Evolutionary conservation across 2,113 vertebrate genomes (phyloP).

Genomic region (Ailuropoda melanoleuca): DNA sequence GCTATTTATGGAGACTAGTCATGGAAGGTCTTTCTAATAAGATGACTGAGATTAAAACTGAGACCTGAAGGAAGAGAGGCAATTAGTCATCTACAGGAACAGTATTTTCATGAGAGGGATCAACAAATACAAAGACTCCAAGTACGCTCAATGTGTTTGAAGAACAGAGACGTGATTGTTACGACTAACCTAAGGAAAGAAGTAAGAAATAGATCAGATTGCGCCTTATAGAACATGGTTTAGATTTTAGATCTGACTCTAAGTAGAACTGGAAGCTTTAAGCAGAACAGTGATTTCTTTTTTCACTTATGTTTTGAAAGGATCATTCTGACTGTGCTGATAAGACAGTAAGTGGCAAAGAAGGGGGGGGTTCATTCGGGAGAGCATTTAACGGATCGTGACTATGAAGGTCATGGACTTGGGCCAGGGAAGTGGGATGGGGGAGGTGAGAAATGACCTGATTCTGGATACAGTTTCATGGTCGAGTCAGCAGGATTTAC

Average conservation of each 20-base stretch:
- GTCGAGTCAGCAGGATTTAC: not conserved
- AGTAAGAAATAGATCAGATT: not conserved
- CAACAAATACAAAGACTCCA: not conserved
- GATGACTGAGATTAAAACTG: not conserved
- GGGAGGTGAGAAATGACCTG: not conserved
- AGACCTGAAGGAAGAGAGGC: not conserved
- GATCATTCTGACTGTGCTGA: not conserved
- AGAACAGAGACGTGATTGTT: not conserved
- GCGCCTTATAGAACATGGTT: not conserved
- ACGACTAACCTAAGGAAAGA: not conserved
- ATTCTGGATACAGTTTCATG: not conserved
- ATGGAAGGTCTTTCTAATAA: not conserved
- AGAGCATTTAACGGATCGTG: not conserved
- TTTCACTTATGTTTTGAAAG: not conserved
- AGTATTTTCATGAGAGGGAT: not conserved
- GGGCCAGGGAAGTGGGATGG: not conserved
- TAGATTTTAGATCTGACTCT: not conserved
- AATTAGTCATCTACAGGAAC: not conserved
- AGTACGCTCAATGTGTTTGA: not conserved
- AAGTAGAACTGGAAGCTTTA: not conserved
- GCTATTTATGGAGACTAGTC: not conserved
- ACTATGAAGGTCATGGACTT: not conserved
- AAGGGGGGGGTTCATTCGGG: not conserved
- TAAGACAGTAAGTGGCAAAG: not conserved
- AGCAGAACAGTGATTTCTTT: not conserved